Conservation (phyloP, 2,888 invertebrate species). For the Tenthredo mesomela region DNA sequence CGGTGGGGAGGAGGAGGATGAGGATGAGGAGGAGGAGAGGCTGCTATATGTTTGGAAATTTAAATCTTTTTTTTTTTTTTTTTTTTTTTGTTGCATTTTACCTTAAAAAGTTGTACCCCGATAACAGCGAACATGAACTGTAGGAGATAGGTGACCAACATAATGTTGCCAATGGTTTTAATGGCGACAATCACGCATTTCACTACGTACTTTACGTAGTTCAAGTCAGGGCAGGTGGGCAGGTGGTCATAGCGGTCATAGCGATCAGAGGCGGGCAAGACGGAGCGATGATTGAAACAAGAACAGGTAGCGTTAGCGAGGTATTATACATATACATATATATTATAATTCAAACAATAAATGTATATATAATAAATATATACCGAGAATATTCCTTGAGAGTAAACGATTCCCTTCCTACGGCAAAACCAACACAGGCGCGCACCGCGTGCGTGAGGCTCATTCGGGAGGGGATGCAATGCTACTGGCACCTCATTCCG, state of each 20-base stretch:
- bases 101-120: conserved; percentile 99
- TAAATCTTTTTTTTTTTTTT: conserved; percentile 62
- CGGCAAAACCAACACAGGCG: too few species aligned
- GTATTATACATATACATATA: conserved; percentile 15
- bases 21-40: background rate
- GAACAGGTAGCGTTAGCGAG: conserved; percentile 47
- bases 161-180: conserved; percentile 99
- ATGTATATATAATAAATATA: too few species aligned
- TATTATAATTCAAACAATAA: background rate
- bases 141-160: conserved; percentile 99
- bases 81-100: conserved; percentile 82
- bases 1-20: background rate
- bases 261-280: conserved; percentile 70
- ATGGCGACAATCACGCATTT: conserved; percentile 99
- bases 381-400: too few species aligned
- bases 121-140: conserved; percentile 99
- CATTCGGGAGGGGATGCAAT: too few species aligned
- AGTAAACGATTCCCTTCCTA: too few species aligned
- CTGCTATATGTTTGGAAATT: conserved; percentile 17
- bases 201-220: conserved; percentile 94
- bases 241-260: conserved; percentile 65
- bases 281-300: conserved; percentile 55
- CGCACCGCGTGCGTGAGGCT: too few species aligned
- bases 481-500: too few species aligned
- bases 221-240: conserved; percentile 68